Evolutionary conservation across 2,888 invertebrate species (phyloP), one percentile per base, ranked within the genome.

Genomic region (Chromoteleia sp.): DNA sequence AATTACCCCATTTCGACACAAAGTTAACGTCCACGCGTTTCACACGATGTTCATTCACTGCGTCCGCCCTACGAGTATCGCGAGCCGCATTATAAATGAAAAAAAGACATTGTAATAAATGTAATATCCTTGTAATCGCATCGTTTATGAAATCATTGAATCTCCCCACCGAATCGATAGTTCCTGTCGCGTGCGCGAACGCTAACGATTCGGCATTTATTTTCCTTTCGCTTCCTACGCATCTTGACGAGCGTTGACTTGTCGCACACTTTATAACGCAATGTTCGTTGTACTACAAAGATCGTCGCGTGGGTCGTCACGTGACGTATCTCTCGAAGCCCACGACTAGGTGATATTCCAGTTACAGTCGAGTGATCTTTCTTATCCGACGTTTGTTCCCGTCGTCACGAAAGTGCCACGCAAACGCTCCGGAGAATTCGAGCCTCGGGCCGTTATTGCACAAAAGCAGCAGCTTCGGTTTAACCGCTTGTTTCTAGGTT

Each of bases 201-300:
- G 58, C 56, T 71, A 58, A 54, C 71, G 70, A 82, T 84, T 82
- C 84, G 83, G 84, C 85, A 77, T 87, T 87, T 86, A 80, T 87
- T 89, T 87, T 83, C 87, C 86, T 87, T 88, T 88, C 86, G 85
- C 87, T 86, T 86, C 88, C 88, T 88, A 88, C 89, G 87, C 89
- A 85, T 85, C 86, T 70, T 73, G 73, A 81, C 76, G 81, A 67
- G 43, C 75, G 63, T 77, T 82, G 81, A 79, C 81, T 82, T 83
- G 80, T 76, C 77, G 75, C 52, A 68, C 56, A 54, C 71, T 74
- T 75, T 70, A 78, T 67, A 67, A 67, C 65, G 78, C 70, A 74
- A 74, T 54, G 61, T 8, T 17, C 56, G 25, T 61, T 61, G 61
- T 61, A 61, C 71, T 63, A 30, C 71, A 68, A 73, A 78, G 76